phyloP scores from a whole-genome alignment of 2,113 vertebrate species.

The Alethe diademata region DNA sequence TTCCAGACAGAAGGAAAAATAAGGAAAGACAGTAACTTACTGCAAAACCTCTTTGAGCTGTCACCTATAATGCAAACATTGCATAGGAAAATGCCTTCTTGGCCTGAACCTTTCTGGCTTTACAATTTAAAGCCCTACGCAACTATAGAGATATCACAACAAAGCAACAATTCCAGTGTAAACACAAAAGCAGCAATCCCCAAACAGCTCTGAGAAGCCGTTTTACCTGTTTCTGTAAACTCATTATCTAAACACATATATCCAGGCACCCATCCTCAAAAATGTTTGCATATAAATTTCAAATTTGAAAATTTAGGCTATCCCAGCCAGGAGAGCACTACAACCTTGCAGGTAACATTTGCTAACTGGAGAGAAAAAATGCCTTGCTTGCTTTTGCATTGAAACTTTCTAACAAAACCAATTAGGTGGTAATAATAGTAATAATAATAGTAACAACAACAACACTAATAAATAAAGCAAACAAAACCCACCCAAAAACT shows the following conservation, averaged over 20 bases:
- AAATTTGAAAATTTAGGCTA: not conserved
- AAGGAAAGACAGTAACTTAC: not conserved
- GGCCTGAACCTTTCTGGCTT: not conserved
- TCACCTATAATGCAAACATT: not conserved
- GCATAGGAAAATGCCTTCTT: not conserved
- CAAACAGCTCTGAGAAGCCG: not conserved
- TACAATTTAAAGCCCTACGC: not conserved
- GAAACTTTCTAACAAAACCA: not conserved
- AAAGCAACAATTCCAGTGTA: not conserved
- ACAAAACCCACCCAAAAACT: not conserved
- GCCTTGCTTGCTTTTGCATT: not conserved
- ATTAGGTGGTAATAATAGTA: not conserved
- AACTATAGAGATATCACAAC: not conserved
- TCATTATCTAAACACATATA: not conserved
- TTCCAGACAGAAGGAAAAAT: not conserved
- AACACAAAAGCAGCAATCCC: not conserved
- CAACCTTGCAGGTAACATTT: not conserved
- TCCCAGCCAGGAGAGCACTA: not conserved
- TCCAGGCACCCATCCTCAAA: not conserved
- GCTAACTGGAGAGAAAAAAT: not conserved
- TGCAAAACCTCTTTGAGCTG: not conserved
- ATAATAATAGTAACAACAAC: not conserved
- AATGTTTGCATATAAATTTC: not conserved
- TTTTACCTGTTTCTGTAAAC: not conserved
- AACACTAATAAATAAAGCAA: not conserved